These are phyloP conservation scores for Antechinus flavipes DNA, from an alignment of 2,113 vertebrate genomes.

Conservation along the genomic window DNA sequence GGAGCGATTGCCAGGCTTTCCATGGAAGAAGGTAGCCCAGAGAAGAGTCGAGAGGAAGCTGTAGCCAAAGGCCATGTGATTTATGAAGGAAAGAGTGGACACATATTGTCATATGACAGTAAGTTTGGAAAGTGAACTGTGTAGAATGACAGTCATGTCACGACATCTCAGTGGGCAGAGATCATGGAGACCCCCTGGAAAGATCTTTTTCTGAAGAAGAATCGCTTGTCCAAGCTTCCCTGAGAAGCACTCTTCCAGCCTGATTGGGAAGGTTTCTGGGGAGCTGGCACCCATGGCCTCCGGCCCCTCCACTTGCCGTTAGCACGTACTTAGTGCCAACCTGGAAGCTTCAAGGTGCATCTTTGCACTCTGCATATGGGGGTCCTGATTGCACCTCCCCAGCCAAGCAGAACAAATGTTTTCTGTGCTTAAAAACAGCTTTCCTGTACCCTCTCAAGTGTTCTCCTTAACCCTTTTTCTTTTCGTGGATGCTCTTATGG, in stretches of 20 bases:
- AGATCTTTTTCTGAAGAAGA: too few relatives aligned
- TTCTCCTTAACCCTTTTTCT: not conserved
- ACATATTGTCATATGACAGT: conserved; percentile 97
- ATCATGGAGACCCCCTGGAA: too few relatives aligned
- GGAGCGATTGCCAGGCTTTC: conserved; percentile 93
- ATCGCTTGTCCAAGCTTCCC: too few relatives aligned
- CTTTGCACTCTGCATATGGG: too few relatives aligned
- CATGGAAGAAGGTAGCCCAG: conserved; percentile 92
- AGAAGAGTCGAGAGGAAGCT: conserved; percentile 92
- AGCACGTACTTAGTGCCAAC: too few relatives aligned
- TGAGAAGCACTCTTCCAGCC: too few relatives aligned
- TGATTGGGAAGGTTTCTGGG: not conserved
- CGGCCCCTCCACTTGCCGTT: not conserved
- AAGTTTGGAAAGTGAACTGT: conserved; percentile 68
- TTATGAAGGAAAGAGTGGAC: conserved; percentile 97
- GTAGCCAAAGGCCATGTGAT: conserved; percentile 96
- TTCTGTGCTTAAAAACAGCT: not conserved
- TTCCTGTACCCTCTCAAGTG: not conserved
- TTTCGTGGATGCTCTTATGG: not conserved
- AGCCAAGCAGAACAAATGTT: not conserved
- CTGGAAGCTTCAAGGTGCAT: not conserved
- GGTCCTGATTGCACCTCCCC: too few relatives aligned
- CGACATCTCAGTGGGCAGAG: not conserved
- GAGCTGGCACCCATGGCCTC: too few relatives aligned
- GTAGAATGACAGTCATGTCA: not conserved